phyloP scores from a whole-genome alignment of 2,113 vertebrate species.

The Tonatia bakeri region DNA sequence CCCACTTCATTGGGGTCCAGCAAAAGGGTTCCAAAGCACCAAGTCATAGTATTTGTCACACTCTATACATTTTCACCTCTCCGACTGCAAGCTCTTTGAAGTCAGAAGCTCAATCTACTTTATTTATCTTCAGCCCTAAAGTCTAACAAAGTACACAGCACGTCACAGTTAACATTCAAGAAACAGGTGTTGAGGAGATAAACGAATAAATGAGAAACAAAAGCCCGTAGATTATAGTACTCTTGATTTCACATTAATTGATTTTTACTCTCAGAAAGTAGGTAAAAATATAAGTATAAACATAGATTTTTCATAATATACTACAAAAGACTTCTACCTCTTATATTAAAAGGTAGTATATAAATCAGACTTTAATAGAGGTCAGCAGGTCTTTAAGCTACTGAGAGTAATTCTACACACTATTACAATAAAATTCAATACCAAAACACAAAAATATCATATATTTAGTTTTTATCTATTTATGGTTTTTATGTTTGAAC shows the following conservation, averaged over 20 bases:
- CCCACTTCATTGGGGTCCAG: conserved; percentile 83
- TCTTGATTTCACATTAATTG: background rate
- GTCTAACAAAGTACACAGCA: background rate
- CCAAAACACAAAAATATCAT: background rate
- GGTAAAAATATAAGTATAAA: background rate
- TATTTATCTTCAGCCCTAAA: background rate
- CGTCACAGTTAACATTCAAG: background rate
- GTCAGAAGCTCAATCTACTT: background rate
- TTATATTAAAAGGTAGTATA: background rate
- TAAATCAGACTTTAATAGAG: background rate
- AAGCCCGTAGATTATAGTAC: background rate
- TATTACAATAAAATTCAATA: background rate
- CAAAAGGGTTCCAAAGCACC: conserved; percentile 71
- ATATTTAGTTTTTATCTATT: background rate
- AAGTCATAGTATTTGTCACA: background rate
- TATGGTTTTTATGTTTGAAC: background rate
- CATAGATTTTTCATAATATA: background rate
- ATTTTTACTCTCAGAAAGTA: background rate
- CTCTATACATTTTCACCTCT: background rate
- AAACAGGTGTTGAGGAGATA: background rate
- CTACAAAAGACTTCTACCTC: background rate
- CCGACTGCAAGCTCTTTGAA: background rate
- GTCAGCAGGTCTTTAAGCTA: background rate
- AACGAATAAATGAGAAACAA: background rate
- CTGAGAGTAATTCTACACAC: background rate